Conservation (phyloP, 2,797 vertebrate species). For the Ispidina picta region DNA sequence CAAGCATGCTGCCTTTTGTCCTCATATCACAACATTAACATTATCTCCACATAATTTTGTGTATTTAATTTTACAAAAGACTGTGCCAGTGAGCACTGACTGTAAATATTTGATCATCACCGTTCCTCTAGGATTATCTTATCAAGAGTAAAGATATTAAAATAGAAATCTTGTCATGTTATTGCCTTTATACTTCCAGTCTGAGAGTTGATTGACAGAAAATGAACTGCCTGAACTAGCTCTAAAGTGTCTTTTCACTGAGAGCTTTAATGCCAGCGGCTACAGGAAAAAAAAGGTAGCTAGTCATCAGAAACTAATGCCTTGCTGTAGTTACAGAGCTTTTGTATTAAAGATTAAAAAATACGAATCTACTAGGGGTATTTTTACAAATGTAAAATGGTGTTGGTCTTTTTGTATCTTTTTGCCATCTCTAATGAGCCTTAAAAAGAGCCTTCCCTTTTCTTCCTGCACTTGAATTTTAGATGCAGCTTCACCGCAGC, state of each 20-base stretch:
- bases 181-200: conserved; percentile 65
- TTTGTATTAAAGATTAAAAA: conserved; percentile 67
- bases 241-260: conserved; percentile 57
- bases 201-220: conserved; percentile 71
- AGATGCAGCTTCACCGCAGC: not conserved
- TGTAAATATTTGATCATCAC: conserved; percentile 68
- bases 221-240: conserved; percentile 56
- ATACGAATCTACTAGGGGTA: conserved; percentile 49
- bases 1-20: not conserved
- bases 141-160: conserved; percentile 73
- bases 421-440: conserved; percentile 43
- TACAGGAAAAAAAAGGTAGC: conserved; percentile 26
- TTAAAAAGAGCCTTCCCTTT: conserved; percentile 21
- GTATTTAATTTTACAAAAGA: conserved; percentile 65
- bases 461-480: conserved; percentile 16
- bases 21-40: conserved; percentile 23
- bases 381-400: conserved; percentile 62
- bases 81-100: conserved; percentile 23
- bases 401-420: conserved; percentile 54
- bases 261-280: conserved; percentile 70
- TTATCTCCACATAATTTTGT: conserved; percentile 56
- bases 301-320: conserved; percentile 30
- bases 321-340: conserved; percentile 42
- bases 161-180: conserved; percentile 71
- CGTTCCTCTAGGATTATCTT: conserved; percentile 64